Evolutionary conservation across 1,140 invertebrate species (phyloP), one percentile per base, ranked within the genome.

Genomic region (Solenopsis invicta): DNA sequence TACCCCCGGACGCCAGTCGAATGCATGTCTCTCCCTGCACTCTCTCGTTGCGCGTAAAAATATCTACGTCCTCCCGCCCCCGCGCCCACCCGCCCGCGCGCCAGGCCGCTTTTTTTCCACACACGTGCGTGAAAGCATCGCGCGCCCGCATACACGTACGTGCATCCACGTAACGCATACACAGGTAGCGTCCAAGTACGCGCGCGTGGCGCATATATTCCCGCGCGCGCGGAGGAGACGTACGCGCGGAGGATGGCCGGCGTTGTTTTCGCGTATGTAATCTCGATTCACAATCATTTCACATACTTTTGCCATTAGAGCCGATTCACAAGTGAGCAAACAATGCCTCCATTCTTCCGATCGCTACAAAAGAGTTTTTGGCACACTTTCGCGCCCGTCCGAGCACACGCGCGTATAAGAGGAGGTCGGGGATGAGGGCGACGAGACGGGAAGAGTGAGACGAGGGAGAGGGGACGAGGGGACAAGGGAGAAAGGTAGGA

Each of bases 251-350:
- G 89, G 87, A 87, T 56, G 66, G 77, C 67, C 67, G 81, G 80
- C 90, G 90, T 91, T 91, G 90, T 95, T 94, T 95, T 93, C 94
- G 91, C 94, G 91, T 93, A 93, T 94, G 94, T 95, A 95, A 94
- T 95, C 94, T 94, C 93, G 91, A 92, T 94, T 94, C 93, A 93
- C 93, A 93, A 95, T 94, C 91, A 94, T 94, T 94, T 94, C 94
- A 94, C 94, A 95, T 94, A 95, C 94, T 94, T 95, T 94, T 95
- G 91, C 94, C 93, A 95, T 95, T 95, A 94, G 94, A 92, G 88
- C 64, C 91, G 92, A 94, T 94, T 94, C 92, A 93, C 94, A 93
- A 94, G 92, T 93, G 94, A 94, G 92, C 94, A 93, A 94, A 94
- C 93, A 94, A 94, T 93, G 91, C 90, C 89, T 92, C 90, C 90